Conservation (phyloP, 2,888 invertebrate genomes). For the Agonopterix subpropinquella region DNA sequence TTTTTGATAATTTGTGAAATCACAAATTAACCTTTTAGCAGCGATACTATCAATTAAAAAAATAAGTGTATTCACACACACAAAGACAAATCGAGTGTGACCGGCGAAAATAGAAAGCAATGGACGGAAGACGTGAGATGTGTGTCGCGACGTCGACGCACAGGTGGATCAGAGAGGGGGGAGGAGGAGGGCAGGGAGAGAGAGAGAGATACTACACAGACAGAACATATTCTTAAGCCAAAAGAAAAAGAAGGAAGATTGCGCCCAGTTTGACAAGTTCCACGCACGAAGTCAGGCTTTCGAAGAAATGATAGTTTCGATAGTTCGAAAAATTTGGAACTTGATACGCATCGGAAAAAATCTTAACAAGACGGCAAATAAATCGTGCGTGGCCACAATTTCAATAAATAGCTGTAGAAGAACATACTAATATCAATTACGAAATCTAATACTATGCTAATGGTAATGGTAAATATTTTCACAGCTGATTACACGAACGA, state of each 20-base stretch:
- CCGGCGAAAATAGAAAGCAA: slow-evolving; percentile 73
- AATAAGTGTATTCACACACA: slow-evolving; percentile 17
- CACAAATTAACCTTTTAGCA: neutral
- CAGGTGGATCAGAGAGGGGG: slow-evolving; percentile 54
- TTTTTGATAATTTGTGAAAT: neutral
- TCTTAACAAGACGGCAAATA: neutral
- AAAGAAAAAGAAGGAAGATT: slow-evolving; percentile 54
- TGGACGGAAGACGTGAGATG: slow-evolving; percentile 60
- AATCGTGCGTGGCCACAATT: neutral
- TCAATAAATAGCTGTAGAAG: neutral
- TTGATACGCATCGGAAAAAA: slow-evolving; percentile 21
- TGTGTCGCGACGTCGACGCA: slow-evolving; percentile 50
- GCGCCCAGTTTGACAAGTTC: slow-evolving; percentile 48
- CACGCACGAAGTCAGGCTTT: slow-evolving; percentile 52
- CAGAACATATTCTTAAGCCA: slow-evolving; percentile 27
- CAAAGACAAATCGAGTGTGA: slow-evolving; percentile 47
- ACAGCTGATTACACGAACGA: slow-evolving; percentile 28
- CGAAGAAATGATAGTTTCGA: slow-evolving; percentile 44
- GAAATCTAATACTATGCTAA: slow-evolving; percentile 28
- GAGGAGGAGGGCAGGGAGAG: slow-evolving; percentile 38
- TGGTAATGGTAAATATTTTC: slow-evolving; percentile 35
- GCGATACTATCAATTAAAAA: slow-evolving; percentile 14
- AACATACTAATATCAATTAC: neutral
- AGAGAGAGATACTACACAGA: slow-evolving; percentile 40
- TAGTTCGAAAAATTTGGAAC: slow-evolving; percentile 44